Evolutionary conservation across 2,797 vertebrate species (phyloP), one percentile per base, ranked within the genome.

Genomic region (Coreius guichenoti): DNA sequence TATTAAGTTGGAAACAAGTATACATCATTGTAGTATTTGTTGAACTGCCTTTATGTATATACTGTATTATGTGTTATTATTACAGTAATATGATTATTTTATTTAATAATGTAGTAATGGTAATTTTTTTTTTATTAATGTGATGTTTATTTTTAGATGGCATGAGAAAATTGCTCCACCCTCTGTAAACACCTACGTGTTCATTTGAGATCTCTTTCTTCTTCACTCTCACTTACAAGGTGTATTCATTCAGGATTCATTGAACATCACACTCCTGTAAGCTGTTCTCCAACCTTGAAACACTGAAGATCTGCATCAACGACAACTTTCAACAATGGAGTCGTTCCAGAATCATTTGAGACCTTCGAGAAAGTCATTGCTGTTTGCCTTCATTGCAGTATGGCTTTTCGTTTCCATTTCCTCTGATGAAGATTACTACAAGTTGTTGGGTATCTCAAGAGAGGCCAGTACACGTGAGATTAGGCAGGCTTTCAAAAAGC

Each of bases 401-500:
- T 94, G 91, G 85, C 63, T 97, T 73, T 73, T 94, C 72, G 75
- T 87, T 76, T 83, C 90, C 0, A 94, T 95, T 61, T 93, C 85
- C 86, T 92, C 96, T 0, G 95, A 96, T 85, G 93, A 94, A 63
- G 96, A 98, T 91, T 99, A 97, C 91, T 99, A 99, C 82, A 92
- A 95, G 73, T 94, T 98, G 88, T 95, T 99, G 85, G 96, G 96
- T 84, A 94, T 97, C 72, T 95, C 95, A 84, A 97, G 93, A 93
- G 98, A 97, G 86, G 96, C 97, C 17, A 96, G 94, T 23, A 98
- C 95, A 74, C 96, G 97, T 91, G 97, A 99, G 94, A 98, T 99
- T 82, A 93, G 98, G 72, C 97, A 96, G 84, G 98, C 97, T 5
- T 99, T 99, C 89, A 99, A 99, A 93, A 98, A 97, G 91, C 93